Percentiles rank a stretch among this genome's conserved stretches.
phyloP scores from a whole-genome alignment of 2,797 vertebrate species.

The Acrossocheilus fasciatus region DNA sequence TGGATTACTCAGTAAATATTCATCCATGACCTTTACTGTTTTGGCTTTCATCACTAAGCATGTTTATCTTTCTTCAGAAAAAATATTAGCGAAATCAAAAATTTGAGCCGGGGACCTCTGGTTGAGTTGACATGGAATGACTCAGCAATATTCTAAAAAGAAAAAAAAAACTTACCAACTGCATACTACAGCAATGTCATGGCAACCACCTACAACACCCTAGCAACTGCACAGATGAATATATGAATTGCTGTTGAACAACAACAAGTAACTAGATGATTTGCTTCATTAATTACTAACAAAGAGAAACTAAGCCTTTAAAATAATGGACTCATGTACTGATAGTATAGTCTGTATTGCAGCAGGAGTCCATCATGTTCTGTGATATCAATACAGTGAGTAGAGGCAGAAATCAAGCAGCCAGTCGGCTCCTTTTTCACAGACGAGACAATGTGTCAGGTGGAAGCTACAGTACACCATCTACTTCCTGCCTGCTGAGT shows the following conservation, averaged over 20 bases:
- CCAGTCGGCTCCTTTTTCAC: constrained; percentile 19
- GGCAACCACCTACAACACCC: neutral
- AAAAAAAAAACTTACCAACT: no score
- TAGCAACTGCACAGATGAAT: neutral
- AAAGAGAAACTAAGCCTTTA: neutral
- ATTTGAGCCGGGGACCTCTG: no score
- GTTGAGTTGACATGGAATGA: no score
- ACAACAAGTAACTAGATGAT: neutral
- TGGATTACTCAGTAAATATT: no score
- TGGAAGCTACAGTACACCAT: constrained; percentile 19
- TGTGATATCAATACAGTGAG: constrained; percentile 5
- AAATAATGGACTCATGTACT: neutral
- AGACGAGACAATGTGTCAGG: constrained; percentile 21
- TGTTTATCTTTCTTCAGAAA: no score
- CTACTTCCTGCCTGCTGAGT: constrained; percentile 47
- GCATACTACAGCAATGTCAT: no score
- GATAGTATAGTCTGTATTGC: neutral
- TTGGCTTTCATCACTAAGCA: no score
- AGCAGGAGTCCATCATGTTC: constrained; percentile 4
- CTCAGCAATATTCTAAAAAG: no score
- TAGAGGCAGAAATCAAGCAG: constrained; percentile 27
- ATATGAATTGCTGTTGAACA: neutral
- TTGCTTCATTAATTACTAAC: neutral
- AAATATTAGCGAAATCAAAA: no score
- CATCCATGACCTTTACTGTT: no score